Conservation (phyloP, 2,797 vertebrate genomes). For the Eremophila alpestris region DNA sequence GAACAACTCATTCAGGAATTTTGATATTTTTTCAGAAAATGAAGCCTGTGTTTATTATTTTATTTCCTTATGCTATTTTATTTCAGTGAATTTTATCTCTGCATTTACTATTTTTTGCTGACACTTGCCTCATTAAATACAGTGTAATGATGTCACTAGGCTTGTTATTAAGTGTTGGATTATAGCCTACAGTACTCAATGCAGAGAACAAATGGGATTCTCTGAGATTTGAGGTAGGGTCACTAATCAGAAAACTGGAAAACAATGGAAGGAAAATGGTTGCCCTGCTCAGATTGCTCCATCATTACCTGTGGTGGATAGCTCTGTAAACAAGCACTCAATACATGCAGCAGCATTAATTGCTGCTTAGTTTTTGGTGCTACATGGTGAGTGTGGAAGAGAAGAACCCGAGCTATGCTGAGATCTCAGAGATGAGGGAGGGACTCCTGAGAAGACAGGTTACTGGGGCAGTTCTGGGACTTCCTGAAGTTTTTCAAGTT, state of each 20-base stretch:
- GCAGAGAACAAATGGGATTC: accelerated
- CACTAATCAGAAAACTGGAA: neutral
- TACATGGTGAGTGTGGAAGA: neutral
- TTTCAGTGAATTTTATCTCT: neutral
- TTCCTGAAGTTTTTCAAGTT: neutral
- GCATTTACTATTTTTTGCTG: neutral
- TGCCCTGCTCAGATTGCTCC: neutral
- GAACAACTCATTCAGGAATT: neutral
- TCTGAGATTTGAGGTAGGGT: neutral
- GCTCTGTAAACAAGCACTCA: neutral
- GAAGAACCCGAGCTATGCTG: neutral
- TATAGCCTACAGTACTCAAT: neutral
- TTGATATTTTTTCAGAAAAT: neutral
- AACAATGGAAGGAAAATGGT: neutral
- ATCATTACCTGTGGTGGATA: neutral
- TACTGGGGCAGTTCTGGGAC: neutral
- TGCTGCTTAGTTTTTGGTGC: neutral
- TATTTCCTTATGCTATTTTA: neutral
- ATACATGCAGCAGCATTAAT: neutral
- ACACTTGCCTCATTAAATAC: neutral
- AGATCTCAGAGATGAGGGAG: neutral
- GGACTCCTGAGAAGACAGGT: neutral
- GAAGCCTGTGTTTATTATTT: neutral
- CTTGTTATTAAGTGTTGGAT: neutral
- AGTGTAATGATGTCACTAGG: neutral